Evolutionary conservation across 2,888 invertebrate species (phyloP).

Genomic region (Catocala fraxini): DNA sequence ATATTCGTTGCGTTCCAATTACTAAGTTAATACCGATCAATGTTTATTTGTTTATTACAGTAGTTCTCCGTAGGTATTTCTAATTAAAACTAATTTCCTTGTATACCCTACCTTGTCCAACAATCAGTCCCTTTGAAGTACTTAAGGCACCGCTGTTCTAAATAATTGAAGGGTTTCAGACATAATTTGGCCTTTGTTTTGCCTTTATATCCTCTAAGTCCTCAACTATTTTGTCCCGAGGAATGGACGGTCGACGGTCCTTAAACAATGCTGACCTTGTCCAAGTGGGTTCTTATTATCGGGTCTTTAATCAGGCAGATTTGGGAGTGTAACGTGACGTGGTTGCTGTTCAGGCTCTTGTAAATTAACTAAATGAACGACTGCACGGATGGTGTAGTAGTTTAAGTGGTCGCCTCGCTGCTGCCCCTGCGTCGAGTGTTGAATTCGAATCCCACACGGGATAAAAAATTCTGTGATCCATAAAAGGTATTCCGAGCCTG

Average conservation of each 20-base stretch:
- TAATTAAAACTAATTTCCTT: conserved; percentile 40
- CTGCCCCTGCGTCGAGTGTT: too few relatives aligned
- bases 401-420: too few relatives aligned
- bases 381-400: too few relatives aligned
- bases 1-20: too few relatives aligned
- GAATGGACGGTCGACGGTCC: conserved; percentile 12
- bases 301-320: conserved; percentile 21
- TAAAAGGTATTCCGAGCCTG: too few relatives aligned
- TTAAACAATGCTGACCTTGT: conserved; percentile 27
- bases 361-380: conserved; percentile 4
- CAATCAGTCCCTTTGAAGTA: conserved; percentile 29
- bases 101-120: conserved; percentile 17
- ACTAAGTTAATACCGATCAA: too few relatives aligned
- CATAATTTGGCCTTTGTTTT: conserved; percentile 38
- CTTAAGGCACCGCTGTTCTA: conserved; percentile 18
- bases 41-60: not conserved
- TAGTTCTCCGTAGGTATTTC: conserved; percentile 25
- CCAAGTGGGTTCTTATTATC: conserved; percentile 17
- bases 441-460: too few relatives aligned
- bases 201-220: conserved; percentile 27
- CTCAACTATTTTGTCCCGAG: conserved; percentile 30
- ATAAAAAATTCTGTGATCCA: too few relatives aligned
- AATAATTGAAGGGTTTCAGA: conserved; percentile 32
- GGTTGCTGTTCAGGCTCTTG: conserved; percentile 14
- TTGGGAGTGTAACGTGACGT: conserved; percentile 27